phyloP scores from a whole-genome alignment of 2,797 vertebrate species.

The Graptemys geographica region DNA sequence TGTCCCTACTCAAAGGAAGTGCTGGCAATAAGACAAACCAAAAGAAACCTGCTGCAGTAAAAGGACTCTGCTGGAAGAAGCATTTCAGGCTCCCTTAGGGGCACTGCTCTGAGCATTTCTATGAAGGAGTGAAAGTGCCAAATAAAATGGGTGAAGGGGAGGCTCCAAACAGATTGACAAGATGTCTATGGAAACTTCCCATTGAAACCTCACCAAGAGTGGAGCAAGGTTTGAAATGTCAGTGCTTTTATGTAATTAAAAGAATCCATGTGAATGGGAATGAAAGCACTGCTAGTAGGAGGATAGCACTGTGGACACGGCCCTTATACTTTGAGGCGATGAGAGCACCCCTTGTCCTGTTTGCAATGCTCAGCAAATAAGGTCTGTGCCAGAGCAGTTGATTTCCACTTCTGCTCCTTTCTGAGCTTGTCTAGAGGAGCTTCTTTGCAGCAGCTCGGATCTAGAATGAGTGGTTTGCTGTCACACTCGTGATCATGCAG shows the following conservation, averaged over 20 bases:
- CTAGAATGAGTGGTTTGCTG: background rate
- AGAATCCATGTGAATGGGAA: background rate
- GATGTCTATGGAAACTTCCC: background rate
- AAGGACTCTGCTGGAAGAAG: background rate
- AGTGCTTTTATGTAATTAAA: background rate
- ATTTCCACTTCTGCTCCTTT: background rate
- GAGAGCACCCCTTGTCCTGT: background rate
- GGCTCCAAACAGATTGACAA: background rate
- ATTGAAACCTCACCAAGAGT: fast-evolving
- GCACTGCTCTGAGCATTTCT: background rate
- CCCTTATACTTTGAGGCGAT: background rate
- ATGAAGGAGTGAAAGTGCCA: background rate
- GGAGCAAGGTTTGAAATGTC: background rate
- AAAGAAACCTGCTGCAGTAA: fast-evolving
- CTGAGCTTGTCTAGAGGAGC: background rate
- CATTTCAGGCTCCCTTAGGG: background rate
- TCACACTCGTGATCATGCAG: background rate
- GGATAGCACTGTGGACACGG: background rate
- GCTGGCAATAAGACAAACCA: background rate
- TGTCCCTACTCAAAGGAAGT: fast-evolving
- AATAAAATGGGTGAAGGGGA: fast-evolving
- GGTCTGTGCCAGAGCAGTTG: background rate
- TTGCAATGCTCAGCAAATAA: background rate
- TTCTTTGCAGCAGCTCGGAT: background rate
- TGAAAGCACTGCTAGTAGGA: background rate